Base-by-base conservation (phyloP, 2,888 invertebrate genomes). In the Lasius fuliginosus region DNA sequence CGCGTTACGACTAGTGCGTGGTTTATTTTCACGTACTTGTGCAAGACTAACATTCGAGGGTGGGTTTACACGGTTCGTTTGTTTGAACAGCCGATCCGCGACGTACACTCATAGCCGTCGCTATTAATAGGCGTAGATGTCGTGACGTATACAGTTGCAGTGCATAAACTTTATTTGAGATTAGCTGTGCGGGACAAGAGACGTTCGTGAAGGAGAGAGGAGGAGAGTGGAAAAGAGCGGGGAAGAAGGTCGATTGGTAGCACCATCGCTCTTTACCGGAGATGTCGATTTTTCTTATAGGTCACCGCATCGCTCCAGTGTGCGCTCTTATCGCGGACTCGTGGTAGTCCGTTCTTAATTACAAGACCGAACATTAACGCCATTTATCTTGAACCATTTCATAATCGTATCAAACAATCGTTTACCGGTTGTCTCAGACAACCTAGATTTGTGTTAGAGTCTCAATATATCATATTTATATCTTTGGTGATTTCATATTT, bases 271-370 rank as follows among this genome's bases (percentile, higher is more conserved):
- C 5, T 89, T 89, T 83, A 88, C 86, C 86, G 81, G 79, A 86
- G 87, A 91, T 91, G 93, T 93, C 93, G 92, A 94, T 93, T 94
- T 94, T 94, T 94, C 93, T 94, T 92, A 92, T 92, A 92, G 93
- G 91, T 93, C 93, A 92, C 85, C 87, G 71, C 86, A 82, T 69
- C 73, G 81, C 69, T 58, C 85, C 40, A 71, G 27, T 69, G 33
- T 65, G 64, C 85, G 74, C 86, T 86, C 92, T 94, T 94, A 94
- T 94, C 94, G 92, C 82, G 76, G 83, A 89, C 89, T 94, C 92
- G 91, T 92, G 91, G 8, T n/a, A n/a, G n/a, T 8, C 92, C 92
- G 93, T 93, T 92, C 90, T 93, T 94, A 94, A 94, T 94, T 94
- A 91, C 93, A 90, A 92, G 90, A 91, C 90, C 90, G 92, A 92